Conservation (phyloP, 2,113 vertebrate genomes). For the Malurus cyaneus region DNA sequence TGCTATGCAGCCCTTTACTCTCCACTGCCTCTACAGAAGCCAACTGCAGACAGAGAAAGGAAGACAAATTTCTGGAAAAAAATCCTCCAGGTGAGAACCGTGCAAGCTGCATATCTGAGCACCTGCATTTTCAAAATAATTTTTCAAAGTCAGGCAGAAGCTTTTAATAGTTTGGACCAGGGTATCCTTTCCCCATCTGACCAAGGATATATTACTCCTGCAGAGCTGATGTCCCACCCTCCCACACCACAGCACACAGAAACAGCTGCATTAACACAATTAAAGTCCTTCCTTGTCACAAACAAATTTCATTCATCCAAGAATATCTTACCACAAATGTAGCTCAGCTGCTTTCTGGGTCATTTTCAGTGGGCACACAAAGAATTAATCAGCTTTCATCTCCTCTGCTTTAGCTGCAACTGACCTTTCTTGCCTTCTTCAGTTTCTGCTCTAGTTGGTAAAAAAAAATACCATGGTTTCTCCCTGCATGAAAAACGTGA, state of each 20-base stretch:
- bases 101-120: not conserved
- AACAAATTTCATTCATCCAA: not conserved
- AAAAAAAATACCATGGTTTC: not conserved
- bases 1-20: not conserved
- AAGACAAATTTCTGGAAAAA: not conserved
- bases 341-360: not conserved
- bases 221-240: not conserved
- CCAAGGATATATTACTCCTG: accelerated
- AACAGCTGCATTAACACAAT: not conserved
- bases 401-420: not conserved
- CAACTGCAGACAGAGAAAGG: not conserved
- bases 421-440: not conserved
- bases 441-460: not conserved
- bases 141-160: not conserved
- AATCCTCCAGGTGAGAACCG: not conserved
- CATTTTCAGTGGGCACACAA: not conserved
- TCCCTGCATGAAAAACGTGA: not conserved
- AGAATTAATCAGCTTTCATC: not conserved
- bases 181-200: not conserved
- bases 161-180: not conserved
- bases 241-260: not conserved
- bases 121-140: not conserved
- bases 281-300: not conserved
- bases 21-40: not conserved
- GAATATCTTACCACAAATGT: not conserved